Percentiles rank a stretch among this genome's conserved stretches.
phyloP scores from a whole-genome alignment of 2,113 vertebrate species.

The Urocolius indicus region DNA sequence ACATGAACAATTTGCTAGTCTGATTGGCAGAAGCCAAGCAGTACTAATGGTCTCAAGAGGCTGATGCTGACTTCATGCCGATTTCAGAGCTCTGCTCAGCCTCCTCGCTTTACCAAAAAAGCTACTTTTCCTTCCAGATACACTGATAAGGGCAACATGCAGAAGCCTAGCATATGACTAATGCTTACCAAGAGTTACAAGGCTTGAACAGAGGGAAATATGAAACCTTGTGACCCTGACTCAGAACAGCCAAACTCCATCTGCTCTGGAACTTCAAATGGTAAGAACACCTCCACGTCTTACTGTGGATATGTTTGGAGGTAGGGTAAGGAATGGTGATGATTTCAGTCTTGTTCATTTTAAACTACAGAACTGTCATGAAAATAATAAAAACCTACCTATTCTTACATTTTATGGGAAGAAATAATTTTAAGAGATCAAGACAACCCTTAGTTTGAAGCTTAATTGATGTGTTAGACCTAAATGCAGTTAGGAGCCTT shows the following conservation, averaged over 20 bases:
- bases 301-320: neutral
- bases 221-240: constrained; percentile 55
- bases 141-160: neutral
- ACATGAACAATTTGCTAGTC: neutral
- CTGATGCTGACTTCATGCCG: neutral
- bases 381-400: neutral
- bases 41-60: neutral
- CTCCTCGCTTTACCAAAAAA: constrained; percentile 1
- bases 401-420: neutral
- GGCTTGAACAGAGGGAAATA: constrained; percentile 25
- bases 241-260: constrained; percentile 40
- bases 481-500: neutral
- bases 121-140: constrained; percentile 24
- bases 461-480: neutral
- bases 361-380: neutral
- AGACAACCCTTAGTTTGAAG: neutral
- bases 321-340: neutral
- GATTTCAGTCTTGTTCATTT: neutral
- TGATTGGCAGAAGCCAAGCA: neutral
- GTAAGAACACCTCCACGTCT: neutral
- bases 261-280: constrained; percentile 3
- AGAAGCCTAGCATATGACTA: neutral
- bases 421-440: neutral
- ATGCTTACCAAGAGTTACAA: neutral
- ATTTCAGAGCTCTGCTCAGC: neutral